A percentile compares a stretch with the other conserved stretches of the same genome.
Conservation (phyloP, 2,113 vertebrate genomes). For the Aldabrachelys gigantea region DNA sequence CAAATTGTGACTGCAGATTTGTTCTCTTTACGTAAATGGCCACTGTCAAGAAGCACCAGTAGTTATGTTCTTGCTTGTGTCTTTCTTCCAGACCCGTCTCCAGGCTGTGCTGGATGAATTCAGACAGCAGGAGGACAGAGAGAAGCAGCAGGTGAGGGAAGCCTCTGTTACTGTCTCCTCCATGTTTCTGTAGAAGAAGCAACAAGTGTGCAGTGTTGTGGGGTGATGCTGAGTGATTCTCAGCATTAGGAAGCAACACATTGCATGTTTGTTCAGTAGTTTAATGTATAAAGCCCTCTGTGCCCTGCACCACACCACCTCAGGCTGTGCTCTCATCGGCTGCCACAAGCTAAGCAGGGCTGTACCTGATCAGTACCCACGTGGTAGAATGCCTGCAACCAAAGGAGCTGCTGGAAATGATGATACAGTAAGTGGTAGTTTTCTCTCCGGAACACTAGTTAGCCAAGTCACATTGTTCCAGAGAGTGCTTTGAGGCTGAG, state of each 20-base stretch:
- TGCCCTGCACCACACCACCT: background rate
- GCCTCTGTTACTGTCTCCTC: background rate
- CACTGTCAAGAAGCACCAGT: fast-evolving
- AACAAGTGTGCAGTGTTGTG: background rate
- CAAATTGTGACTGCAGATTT: background rate
- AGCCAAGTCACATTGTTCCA: background rate
- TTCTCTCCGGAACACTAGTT: background rate
- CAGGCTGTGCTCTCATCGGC: background rate
- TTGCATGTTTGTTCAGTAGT: background rate
- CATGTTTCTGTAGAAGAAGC: fast-evolving
- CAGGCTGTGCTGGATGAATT: slow-evolving; percentile 95
- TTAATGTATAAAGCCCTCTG: background rate
- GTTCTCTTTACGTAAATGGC: background rate
- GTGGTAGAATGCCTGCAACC: background rate
- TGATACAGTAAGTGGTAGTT: background rate
- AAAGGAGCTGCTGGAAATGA: background rate
- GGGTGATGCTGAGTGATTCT: background rate
- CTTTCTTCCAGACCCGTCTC: slow-evolving; percentile 87
- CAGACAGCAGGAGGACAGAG: slow-evolving; percentile 93
- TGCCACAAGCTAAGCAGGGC: background rate
- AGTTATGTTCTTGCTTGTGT: background rate
- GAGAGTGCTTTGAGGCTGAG: background rate
- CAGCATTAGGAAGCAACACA: background rate
- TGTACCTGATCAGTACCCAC: background rate
- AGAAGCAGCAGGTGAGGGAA: slow-evolving; percentile 92